Evolutionary conservation across 2,888 invertebrate species (phyloP), one percentile per base, ranked within the genome.

Genomic region (Caenorhabditis plicata): DNA sequence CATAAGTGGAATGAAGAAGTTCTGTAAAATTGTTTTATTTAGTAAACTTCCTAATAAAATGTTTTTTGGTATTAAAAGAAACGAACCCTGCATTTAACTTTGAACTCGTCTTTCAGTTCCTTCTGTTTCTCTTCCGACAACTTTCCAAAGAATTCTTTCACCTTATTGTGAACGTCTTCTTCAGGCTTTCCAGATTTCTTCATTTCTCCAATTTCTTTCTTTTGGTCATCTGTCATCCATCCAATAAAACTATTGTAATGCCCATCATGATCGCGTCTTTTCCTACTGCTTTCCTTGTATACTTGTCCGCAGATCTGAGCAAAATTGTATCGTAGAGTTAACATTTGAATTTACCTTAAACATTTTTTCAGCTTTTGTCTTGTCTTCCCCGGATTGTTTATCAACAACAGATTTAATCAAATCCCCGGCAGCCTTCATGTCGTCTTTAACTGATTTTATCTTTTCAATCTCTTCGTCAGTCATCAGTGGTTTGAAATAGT

Each of bases 121-220:
- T 36, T 26, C 26, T 66, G 65, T 43, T 57, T 44, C 5, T 63
- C 67, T 9, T 44, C 50, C 46, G 71, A 54, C 38, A 66, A 50
- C 19, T 41, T 36, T 8, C 63, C 61, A 49, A 70, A 75, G 55
- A 50, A 69, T 26, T 61, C 71, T 33, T 71, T 66, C 31, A 66
- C 58, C 42, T 73, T 70, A 26, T 51, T 54, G 13, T 57, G 62
- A 32, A 71, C 44, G 15, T 74, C 74, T 13, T 51, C 40, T n/a
- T 58, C 44, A 9, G 50, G 35, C 40, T 68, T 73, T 42, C 64
- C 67, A 4, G 50, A 39, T n/a, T 43, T 42, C 45, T 53, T 58
- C 48, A 61, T 13, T 15, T 52, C 29, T 52, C 36, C 23, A 15
- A 39, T 42, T 11, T 4, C 36, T 4, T 40, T 17, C 19, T 53